Base-by-base conservation (phyloP, 2,113 vertebrate species). In the Pollimyrus isidori region DNA sequence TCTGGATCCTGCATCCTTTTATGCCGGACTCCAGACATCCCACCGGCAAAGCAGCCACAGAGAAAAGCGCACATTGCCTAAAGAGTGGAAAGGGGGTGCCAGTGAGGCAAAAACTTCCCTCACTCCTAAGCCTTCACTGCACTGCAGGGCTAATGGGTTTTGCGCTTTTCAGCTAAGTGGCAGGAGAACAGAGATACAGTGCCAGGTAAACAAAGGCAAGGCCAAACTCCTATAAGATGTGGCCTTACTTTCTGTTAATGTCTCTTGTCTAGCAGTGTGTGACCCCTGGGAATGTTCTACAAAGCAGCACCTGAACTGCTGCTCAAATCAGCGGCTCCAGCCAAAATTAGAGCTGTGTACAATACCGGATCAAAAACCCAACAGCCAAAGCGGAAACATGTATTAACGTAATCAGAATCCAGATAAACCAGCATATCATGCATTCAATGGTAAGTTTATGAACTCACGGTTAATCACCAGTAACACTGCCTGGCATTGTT, bases 401-500 rank as follows among this genome's bases (percentile, higher is more conserved):
- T 62, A 73, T 73, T 35, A 30, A 15, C 35, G 42, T 80, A 19
- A 19, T 80, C 35, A 35, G 30, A 35, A 35, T 6, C 73, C 73
- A 80, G 73, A 42, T 80, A 80, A 19, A 80, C 30, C 19, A 80
- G 73, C 73, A 80, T 80, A 4, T 80, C 73, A 80, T 80, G 73
- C 73, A 80, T 80, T 80, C 73, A 80, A 42, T 80, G 35, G 73
- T 80, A 80, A 80, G 73, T 80, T 69, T 26, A 4, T 69, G 62
- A 69, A 69, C 62, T 69, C 30, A 80, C 73, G 17, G 73, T 80
- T 80, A 80, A 80, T 80, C 35, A 80, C 73, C 73, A 80, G 73
- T 80, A 42, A 80, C 73, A 80, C 73, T 80, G 15, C 30, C 73
- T 80, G 73, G 35, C 17, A 80, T 80, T 42, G 73, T 80, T 80